Evolutionary conservation across 2,888 invertebrate genomes (phyloP), one percentile per base, ranked within the genome.

Genomic region (Hirtodrosophila trivittata): DNA sequence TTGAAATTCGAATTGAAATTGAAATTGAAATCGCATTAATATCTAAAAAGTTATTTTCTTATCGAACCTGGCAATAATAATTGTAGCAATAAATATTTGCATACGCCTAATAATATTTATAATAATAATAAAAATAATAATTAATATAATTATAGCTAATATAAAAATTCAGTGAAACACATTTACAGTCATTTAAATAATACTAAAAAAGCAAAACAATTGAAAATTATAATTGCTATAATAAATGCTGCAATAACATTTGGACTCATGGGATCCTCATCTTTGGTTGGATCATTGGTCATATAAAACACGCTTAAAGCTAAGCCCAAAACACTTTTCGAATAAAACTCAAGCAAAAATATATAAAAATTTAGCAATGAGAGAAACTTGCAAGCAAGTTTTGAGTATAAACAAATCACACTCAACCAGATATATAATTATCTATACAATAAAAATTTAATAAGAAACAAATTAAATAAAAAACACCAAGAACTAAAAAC

Each of bases 11-110:
- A 69, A 35, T 65, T 57, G 33, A 43, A n/a, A n/a, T n/a, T n/a
- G n/a, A 25, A 28, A 28, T 9, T 9, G 5, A 28, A 28, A 28
- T 28, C 28, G n/a, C 7, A 28, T 28, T n/a, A 28, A 28, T 21
- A 2, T 21, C 2, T 21, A 28, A 28, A 66, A 66, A 66, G 46
- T 73, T 76, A 81, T 83, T 87, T 86, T 87, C 84, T 78, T 84
- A 84, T 75, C 75, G 75, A 78, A 77, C 67, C 75, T 84, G 86
- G 86, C 86, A 86, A 86, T 87, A 86, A 84, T 82, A 82, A 81
- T 73, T 77, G 73, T 77, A 80, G 71, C 55, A 66, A 59, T 39
- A 64, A 55, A 55, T 65, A 62, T 46, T 69, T 51, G 65, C 58
- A 65, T 42, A 65, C 71, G 43, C 55, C 58, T 58, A 60, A 58